These are phyloP conservation scores for Flabesymbios commensalis DNA, from an alignment of 2,888 invertebrate genomes.

Conservation along the genomic window DNA sequence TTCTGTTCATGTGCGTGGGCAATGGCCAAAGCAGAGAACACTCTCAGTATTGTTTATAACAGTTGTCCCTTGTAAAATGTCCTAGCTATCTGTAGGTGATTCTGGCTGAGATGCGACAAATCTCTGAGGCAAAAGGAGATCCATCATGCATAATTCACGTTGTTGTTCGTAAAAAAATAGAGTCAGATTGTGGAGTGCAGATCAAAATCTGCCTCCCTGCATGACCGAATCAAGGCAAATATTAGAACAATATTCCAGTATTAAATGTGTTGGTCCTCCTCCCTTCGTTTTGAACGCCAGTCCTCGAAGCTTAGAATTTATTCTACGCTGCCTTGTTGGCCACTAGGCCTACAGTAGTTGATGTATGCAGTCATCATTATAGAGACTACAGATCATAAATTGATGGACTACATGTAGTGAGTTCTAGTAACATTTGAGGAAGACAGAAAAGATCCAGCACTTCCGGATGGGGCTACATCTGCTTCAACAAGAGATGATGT, in stretches of 20 bases:
- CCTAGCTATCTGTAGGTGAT: slow-evolving; percentile 27
- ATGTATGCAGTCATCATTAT: slow-evolving; percentile 26
- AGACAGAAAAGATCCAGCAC: slow-evolving; percentile 36
- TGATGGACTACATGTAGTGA: slow-evolving; percentile 29
- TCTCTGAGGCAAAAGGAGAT: slow-evolving; percentile 37
- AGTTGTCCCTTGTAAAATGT: slow-evolving; percentile 37
- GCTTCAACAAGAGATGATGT: slow-evolving; percentile 30
- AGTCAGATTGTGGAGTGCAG: too few relatives aligned
- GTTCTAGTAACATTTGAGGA: slow-evolving; percentile 33
- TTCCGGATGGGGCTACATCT: slow-evolving; percentile 35
- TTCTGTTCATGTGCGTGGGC: slow-evolving; percentile 41
- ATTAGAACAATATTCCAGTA: slow-evolving; percentile 26
- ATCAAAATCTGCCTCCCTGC: slow-evolving; percentile 23
- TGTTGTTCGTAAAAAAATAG: slow-evolving; percentile 35
- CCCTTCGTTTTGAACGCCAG: slow-evolving; percentile 10
- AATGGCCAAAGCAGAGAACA: slow-evolving; percentile 35
- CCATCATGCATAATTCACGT: slow-evolving; percentile 40
- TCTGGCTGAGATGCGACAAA: slow-evolving; percentile 28
- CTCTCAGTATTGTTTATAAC: slow-evolving; percentile 31
- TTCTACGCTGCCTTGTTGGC: too few relatives aligned
- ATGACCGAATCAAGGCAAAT: slow-evolving; percentile 18
- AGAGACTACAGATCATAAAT: slow-evolving; percentile 26
- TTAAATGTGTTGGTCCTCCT: slow-evolving; percentile 17
- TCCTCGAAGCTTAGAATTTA: slow-evolving; percentile 10
- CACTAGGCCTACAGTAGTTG: not conserved